Evolutionary conservation across 1,140 invertebrate genomes (phyloP), one percentile per base, ranked within the genome.

Genomic region (Drosophila pseudoananassae): DNA sequence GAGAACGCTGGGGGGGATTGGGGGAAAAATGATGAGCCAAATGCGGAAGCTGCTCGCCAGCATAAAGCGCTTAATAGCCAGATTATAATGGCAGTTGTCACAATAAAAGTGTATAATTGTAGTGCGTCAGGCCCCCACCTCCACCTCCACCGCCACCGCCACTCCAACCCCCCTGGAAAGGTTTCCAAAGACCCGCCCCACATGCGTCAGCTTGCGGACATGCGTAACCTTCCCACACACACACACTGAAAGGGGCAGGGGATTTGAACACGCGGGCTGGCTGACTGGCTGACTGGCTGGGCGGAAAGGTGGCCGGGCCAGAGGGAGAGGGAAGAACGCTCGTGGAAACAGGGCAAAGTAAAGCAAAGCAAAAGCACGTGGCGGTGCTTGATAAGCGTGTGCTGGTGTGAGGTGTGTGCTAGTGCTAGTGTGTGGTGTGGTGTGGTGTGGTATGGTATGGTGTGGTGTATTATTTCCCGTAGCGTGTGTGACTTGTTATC

Each of bases 31-130:
- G 65, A 68, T 69, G 65, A 69, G 65, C 66, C 47, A 38, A 69
- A 69, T 47, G 66, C 66, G 66, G 66, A 69, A 68, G 63, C 63
- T 31, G 43, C 20, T 23, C 4, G 40, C 38, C 50, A 47, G 25
- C 54, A 60, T 52, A 69, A 46, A 58, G 54, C 49, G 49, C 69
- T 71, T 71, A 53, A 59, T 69, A 52, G 46, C 33, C 33, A 25
- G 55, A 38, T 40, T 38, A 31, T 36, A 58, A 59, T 31, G 52
- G 10, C 29, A 51, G 49, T 33, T 15, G 50, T 73, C 57, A 54
- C 53, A 73, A 72, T 53, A 73, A 72, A 71, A 61, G 51, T 73
- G 4, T 61, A 63, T 73, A 73, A 73, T 73, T 73, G 70, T 73
- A 73, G 73, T 73, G 70, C 70, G 31, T 53, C 69, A 68, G 33